These are phyloP conservation scores for Acheta domesticus DNA, from an alignment of 2,888 invertebrate genomes.

Conservation along the genomic window DNA sequence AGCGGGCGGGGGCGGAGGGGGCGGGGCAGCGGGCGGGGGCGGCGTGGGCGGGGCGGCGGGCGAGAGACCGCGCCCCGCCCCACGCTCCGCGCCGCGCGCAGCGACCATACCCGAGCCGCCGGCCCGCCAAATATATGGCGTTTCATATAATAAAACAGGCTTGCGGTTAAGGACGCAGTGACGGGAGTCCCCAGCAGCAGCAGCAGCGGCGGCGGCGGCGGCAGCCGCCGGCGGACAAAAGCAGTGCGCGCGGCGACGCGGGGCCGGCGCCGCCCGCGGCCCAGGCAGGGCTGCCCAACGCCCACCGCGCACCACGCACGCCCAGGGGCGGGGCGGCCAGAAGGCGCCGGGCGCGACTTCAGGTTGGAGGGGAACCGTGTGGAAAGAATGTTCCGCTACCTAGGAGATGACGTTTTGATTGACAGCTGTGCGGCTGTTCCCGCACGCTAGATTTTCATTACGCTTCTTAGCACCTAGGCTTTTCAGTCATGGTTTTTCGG, in stretches of 20 bases:
- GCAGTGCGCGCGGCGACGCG: background rate
- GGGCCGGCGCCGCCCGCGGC: background rate
- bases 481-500: too few relatives aligned
- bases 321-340: background rate
- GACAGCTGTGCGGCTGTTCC: too few relatives aligned
- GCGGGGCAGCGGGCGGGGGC: background rate
- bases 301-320: background rate
- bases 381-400: too few relatives aligned
- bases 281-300: background rate
- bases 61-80: background rate
- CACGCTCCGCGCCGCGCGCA: conserved; percentile 22
- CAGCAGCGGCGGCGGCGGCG: too few relatives aligned
- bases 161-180: conserved; percentile 32
- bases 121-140: conserved; percentile 34
- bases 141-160: conserved; percentile 38
- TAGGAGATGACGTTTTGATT: too few relatives aligned
- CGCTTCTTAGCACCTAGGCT: too few relatives aligned
- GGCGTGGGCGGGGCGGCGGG: background rate
- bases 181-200: conserved; percentile 11
- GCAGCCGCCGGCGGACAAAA: conserved; percentile 20
- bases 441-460: too few relatives aligned
- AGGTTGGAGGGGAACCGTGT: too few relatives aligned
- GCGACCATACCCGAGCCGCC: conserved; percentile 24
- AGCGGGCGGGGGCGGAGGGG: too few relatives aligned
- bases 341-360: too few relatives aligned